Evolutionary conservation across 2,888 invertebrate species (phyloP), one percentile per base, ranked within the genome.

Genomic region (Clanis bilineata): DNA sequence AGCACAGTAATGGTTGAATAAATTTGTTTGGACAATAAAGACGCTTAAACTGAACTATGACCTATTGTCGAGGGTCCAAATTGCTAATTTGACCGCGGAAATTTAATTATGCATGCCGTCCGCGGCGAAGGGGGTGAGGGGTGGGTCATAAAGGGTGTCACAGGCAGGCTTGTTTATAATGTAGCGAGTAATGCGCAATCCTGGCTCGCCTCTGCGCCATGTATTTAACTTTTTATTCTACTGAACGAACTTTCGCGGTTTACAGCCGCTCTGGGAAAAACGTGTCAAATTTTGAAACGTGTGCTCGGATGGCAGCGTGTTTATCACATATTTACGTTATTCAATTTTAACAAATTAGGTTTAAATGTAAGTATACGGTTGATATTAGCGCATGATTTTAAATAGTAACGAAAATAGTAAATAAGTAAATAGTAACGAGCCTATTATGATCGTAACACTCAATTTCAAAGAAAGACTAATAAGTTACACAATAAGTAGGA

Each of bases 71-170:
- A 80, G 82, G 83, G 82, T 83, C 84, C 85, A 88, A 90, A 87
- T 86, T 83, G 87, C 88, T 91, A 91, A 90, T 91, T 92, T 90
- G 88, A 88, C 90, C 90, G 86, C 88, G 79, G 82, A 88, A 88
- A 91, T 90, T 91, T 90, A 91, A 92, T 92, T 92, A 92, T 91
- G 90, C 89, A 92, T 90, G 84, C 88, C 83, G 82, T 80, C 82
- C 81, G 79, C 76, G 72, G 81, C 80, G 85, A 77, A 82, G 83
- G 82, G 85, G 80, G 79, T 83, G 82, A 80, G 85, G 78, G 82
- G 83, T n/a, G 82, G 84, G 82, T 79, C 84, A 84, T 86, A 87
- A 88, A 87, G 81, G 83, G 84, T 88, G 88, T 88, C 89, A 86
- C 88, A 75, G 80, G 69, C 88, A 84, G 83, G 79, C 85, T 90